phyloP scores from a whole-genome alignment of 2,797 vertebrate species.

The Darevskia mixta region DNA sequence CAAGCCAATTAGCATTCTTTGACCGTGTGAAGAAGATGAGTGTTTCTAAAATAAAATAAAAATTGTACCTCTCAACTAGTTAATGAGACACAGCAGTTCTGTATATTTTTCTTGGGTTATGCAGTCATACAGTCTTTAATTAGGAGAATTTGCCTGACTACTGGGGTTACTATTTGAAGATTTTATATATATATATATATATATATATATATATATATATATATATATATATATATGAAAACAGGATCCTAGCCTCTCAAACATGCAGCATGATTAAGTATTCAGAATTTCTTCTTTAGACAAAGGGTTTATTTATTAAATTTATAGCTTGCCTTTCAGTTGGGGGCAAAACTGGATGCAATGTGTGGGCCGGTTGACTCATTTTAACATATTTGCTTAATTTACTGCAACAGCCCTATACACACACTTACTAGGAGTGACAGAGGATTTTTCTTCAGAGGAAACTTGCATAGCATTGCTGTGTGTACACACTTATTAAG shows the following conservation, averaged over 20 bases:
- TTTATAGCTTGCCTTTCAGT: not conserved
- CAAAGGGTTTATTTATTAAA: rapidly evolving
- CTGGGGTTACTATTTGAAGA: not conserved
- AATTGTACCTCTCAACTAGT: conserved; percentile 39
- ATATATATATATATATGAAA: not conserved
- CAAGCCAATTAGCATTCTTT: conserved; percentile 46
- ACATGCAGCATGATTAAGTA: not conserved
- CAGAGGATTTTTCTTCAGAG: not conserved
- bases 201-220: not conserved
- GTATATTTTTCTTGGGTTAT: conserved; percentile 17
- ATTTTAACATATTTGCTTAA: not conserved
- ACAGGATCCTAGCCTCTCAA: not conserved
- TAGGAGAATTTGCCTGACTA: not conserved
- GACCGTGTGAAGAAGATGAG: not conserved
- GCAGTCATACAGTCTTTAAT: not conserved
- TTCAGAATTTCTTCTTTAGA: conserved; percentile 16
- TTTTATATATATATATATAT: not conserved
- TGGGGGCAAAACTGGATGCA: not conserved
- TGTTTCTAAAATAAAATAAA: conserved; percentile 9
- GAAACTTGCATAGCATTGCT: not conserved
- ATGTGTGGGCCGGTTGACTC: no score
- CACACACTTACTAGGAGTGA: not conserved
- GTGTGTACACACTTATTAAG: no score
- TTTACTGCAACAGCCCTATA: no score
- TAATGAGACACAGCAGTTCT: conserved; percentile 25